These are phyloP conservation scores for Dromaius novaehollandiae DNA, from an alignment of 2,113 vertebrate genomes.

Conservation along the genomic window DNA sequence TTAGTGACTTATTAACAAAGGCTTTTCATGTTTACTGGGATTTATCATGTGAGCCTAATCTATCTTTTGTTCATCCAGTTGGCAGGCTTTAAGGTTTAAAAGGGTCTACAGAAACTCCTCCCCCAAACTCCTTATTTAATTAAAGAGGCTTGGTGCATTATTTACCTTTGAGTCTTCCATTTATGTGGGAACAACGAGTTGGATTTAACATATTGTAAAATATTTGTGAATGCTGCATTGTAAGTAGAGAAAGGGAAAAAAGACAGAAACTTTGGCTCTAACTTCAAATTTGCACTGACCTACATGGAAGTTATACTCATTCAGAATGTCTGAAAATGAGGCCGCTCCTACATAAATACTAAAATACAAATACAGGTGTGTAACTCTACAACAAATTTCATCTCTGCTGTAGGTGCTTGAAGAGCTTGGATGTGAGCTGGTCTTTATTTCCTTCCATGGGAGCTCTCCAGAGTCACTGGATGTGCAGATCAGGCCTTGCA, in stretches of 20 bases:
- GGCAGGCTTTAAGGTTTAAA: slow-evolving; percentile 65
- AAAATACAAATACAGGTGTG: slow-evolving; percentile 6
- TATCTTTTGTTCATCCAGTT: slow-evolving; percentile 70
- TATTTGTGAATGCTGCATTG: slow-evolving; percentile 11
- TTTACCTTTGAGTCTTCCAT: slow-evolving; percentile 46
- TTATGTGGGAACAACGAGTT: slow-evolving; percentile 25
- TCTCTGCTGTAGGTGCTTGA: background rate
- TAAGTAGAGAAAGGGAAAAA: background rate
- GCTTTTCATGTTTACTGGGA: slow-evolving; percentile 65
- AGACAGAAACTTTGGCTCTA: background rate
- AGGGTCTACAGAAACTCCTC: slow-evolving; percentile 50
- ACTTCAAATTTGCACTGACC: background rate
- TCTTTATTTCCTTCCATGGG: background rate
- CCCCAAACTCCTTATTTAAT: slow-evolving; percentile 54
- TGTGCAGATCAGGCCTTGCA: background rate
- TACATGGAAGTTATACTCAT: background rate
- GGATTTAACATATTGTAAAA: background rate
- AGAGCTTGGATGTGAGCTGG: background rate
- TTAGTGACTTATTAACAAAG: slow-evolving; percentile 70
- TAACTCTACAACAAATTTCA: background rate
- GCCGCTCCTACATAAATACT: background rate
- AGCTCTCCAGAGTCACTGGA: background rate
- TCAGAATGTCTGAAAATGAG: background rate
- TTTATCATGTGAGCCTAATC: slow-evolving; percentile 71
- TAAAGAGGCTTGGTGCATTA: slow-evolving; percentile 57